phyloP scores from a whole-genome alignment of 2,888 invertebrate genomes.

The Agonopterix arenella region DNA sequence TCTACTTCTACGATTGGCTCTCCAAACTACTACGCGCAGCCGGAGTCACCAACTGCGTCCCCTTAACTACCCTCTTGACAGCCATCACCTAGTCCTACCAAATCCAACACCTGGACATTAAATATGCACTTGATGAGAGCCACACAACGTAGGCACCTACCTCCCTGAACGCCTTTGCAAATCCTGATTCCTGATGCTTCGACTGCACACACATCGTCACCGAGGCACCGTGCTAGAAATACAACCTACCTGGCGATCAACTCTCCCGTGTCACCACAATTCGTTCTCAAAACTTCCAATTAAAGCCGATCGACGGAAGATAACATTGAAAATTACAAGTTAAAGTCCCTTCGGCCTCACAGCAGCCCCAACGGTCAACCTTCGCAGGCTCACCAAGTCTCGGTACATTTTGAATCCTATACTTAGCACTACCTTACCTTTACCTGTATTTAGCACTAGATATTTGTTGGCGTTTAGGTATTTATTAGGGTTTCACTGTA shows the following conservation, averaged over 20 bases:
- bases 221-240: conserved; percentile 50
- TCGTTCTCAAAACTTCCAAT: conserved; percentile 53
- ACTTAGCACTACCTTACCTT: conserved; percentile 67
- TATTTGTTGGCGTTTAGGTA: conserved; percentile 41
- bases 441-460: conserved; percentile 49
- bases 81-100: conserved; percentile 63
- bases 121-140: conserved; percentile 34
- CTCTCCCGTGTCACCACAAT: conserved; percentile 51
- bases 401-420: conserved; percentile 74
- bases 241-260: conserved; percentile 43
- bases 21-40: conserved; percentile 63
- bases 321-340: conserved; percentile 45
- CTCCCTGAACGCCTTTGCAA: conserved; percentile 43
- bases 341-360: conserved; percentile 63
- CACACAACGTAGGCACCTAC: conserved; percentile 49
- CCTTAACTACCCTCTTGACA: conserved; percentile 51
- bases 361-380: conserved; percentile 63
- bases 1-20: conserved; percentile 64
- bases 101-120: conserved; percentile 32
- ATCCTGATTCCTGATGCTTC: conserved; percentile 41
- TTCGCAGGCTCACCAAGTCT: conserved; percentile 66
- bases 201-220: conserved; percentile 61
- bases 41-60: conserved; percentile 61
- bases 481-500: conserved; percentile 30
- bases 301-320: conserved; percentile 56